Conservation (phyloP, 2,797 vertebrate genomes). For the Amblyraja radiata region DNA sequence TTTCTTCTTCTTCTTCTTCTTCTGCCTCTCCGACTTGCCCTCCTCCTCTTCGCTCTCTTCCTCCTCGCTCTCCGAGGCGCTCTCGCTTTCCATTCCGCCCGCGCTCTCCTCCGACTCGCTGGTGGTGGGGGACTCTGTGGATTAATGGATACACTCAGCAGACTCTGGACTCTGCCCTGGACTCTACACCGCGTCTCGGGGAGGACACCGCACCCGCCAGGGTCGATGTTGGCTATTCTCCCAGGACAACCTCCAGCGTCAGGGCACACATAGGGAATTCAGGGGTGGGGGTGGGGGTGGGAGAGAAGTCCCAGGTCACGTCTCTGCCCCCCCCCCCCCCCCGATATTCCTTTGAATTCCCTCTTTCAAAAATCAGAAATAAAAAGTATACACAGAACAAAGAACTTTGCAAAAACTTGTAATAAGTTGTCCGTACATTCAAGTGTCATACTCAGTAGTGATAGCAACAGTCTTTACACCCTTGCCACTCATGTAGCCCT, state of each 20-base stretch:
- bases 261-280: not conserved
- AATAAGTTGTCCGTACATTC: too few species aligned
- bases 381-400: too few species aligned
- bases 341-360: not conserved
- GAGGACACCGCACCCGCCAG: not conserved
- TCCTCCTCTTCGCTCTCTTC: slow-evolving; percentile 67
- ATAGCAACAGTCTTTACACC: too few species aligned
- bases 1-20: slow-evolving; percentile 63
- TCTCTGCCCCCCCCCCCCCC: not conserved
- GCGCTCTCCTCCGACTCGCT: slow-evolving; percentile 68
- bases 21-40: slow-evolving; percentile 69
- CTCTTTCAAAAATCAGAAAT: not conserved
- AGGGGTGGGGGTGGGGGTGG: not conserved
- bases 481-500: too few species aligned
- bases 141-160: not conserved
- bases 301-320: not conserved
- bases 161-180: not conserved
- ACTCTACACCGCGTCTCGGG: not conserved
- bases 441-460: too few species aligned
- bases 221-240: not conserved
- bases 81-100: slow-evolving; percentile 63
- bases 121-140: slow-evolving; percentile 73
- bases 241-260: not conserved
- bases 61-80: slow-evolving; percentile 60
- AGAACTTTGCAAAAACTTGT: too few species aligned